Evolutionary conservation across 2,113 vertebrate species (phyloP).

Genomic region (Chaetorhynchus papuensis): DNA sequence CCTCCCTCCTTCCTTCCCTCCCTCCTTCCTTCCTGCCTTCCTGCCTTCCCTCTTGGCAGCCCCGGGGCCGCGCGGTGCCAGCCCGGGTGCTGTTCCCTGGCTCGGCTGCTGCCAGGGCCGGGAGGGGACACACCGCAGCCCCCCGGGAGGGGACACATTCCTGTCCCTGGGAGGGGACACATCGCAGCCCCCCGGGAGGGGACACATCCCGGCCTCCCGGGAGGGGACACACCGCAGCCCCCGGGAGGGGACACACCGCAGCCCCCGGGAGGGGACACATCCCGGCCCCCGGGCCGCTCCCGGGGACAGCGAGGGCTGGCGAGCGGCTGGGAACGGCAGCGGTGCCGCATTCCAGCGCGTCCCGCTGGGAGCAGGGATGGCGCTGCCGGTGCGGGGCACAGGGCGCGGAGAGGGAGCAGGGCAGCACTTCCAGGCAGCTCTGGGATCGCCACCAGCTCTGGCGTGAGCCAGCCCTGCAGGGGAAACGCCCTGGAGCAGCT

Average conservation of each 20-base stretch:
- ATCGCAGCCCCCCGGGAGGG: no score
- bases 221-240: no score
- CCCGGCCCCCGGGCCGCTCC: background rate
- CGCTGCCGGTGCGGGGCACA: background rate
- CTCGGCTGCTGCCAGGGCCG: background rate
- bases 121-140: no score
- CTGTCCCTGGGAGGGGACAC: background rate
- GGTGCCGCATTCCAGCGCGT: accelerated
- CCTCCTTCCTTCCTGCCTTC: background rate
- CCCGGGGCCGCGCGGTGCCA: background rate
- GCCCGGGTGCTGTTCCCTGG: background rate
- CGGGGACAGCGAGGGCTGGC: accelerated
- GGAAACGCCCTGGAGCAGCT: background rate
- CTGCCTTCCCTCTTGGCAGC: constrained; percentile 17
- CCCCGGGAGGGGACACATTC: no score
- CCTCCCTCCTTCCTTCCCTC: background rate
- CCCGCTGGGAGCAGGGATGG: background rate
- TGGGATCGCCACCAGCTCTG: background rate
- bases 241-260: no score
- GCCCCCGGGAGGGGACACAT: accelerated
- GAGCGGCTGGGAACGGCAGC: background rate
- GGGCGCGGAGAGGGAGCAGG: background rate
- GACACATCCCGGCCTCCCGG: no score
- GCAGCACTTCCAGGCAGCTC: background rate
- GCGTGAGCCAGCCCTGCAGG: accelerated